phyloP scores from a whole-genome alignment of 2,113 vertebrate genomes.

The Oxyruncus cristatus region DNA sequence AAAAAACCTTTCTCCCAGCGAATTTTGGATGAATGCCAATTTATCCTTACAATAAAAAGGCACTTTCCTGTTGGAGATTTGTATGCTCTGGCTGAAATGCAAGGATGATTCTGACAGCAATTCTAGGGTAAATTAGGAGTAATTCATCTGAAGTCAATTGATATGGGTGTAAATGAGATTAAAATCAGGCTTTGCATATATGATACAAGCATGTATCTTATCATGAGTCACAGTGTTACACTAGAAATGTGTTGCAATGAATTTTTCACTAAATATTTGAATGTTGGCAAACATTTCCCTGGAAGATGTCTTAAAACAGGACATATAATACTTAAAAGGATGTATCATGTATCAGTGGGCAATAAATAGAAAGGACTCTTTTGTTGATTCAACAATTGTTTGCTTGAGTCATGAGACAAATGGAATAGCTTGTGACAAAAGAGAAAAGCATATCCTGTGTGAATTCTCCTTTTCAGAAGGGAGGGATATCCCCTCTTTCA shows the following conservation, averaged over 20 bases:
- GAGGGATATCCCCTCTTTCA: not conserved
- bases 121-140: not conserved
- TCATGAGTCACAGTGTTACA: not conserved
- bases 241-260: constrained; percentile 7
- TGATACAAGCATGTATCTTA: not conserved
- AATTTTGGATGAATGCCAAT: constrained; percentile 29
- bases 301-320: not conserved
- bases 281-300: not conserved
- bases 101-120: constrained; percentile 4
- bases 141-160: not conserved
- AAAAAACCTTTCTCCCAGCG: not conserved
- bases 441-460: not conserved
- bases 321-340: not conserved
- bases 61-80: constrained; percentile 35
- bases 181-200: not conserved
- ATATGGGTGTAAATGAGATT: not conserved
- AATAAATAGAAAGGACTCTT: not conserved
- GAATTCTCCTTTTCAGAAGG: not conserved
- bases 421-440: not conserved
- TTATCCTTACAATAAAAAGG: constrained; percentile 44
- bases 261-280: not conserved
- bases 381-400: not conserved
- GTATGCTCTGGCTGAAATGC: constrained; percentile 60
- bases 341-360: not conserved
- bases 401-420: constrained; percentile 5